phyloP scores from a whole-genome alignment of 2,113 vertebrate genomes.

The Morone chrysops region DNA sequence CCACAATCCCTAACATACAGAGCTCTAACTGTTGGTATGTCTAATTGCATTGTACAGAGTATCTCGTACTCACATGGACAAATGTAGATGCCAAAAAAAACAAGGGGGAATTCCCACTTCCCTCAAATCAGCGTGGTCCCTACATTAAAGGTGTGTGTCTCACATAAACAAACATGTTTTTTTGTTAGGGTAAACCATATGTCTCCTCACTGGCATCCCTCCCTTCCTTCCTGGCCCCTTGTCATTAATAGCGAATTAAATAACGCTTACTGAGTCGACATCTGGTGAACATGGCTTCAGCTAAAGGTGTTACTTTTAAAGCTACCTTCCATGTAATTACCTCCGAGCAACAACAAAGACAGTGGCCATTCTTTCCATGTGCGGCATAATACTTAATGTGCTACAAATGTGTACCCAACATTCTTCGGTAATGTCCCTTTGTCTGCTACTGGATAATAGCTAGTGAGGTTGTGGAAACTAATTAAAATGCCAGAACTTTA shows the following conservation, averaged over 20 bases:
- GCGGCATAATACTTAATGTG: constrained; percentile 49
- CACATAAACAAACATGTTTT: constrained; percentile 69
- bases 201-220: constrained; percentile 41
- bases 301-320: constrained; percentile 67
- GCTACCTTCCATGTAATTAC: constrained; percentile 71
- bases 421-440: constrained; percentile 55
- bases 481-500: constrained; percentile 17
- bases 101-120: constrained; percentile 51
- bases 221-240: constrained; percentile 75
- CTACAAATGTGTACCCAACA: constrained; percentile 60
- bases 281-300: constrained; percentile 74
- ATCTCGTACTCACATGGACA: constrained; percentile 16
- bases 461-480: background rate
- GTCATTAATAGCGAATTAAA: constrained; percentile 80
- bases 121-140: constrained; percentile 19
- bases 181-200: constrained; percentile 62
- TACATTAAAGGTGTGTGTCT: constrained; percentile 52
- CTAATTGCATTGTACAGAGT: constrained; percentile 8
- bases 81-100: constrained; percentile 21
- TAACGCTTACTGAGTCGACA: constrained; percentile 65
- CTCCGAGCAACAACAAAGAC: constrained; percentile 70
- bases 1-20: constrained; percentile 32
- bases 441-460: constrained; percentile 66
- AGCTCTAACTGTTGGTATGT: constrained; percentile 15
- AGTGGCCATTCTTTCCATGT: constrained; percentile 67